Base-by-base conservation (phyloP, 2,113 vertebrate genomes). In the Rousettus leschenaultii region DNA sequence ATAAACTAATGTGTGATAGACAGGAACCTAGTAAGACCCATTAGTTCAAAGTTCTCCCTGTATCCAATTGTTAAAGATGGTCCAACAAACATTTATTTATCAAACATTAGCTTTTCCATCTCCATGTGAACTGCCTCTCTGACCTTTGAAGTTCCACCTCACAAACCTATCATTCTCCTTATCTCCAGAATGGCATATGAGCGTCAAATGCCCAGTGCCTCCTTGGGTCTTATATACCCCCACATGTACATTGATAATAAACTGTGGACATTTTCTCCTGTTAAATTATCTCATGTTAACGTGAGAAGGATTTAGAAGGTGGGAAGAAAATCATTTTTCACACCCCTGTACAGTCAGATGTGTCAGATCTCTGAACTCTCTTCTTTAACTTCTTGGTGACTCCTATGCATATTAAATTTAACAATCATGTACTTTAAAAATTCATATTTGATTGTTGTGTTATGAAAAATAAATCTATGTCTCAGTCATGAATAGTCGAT, bases 271-370 rank as follows among this genome's bases (percentile, higher is more conserved):
- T 51, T 77, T 53, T 18, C 30, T 77, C 18, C 51, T 51, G 45
- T 53, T 77, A 77, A 53, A n/a, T 10, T 77, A 19, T 51, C 74
- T 53, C 26, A 19, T 74, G 26, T 51, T 77, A 53, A 77, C 13
- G n/a, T n/a, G 51, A 33, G 74, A 53, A 53, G 74, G 22, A n/a
- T 7, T 77, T 77, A 77, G 10, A 53, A 77, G 48, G 18, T 77
- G 30, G 30, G 45, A 75, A 10, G 19, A 53, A 77, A n/a, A 51
- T n/a, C 9, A 77, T 53, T 77, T 51, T 63, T 63, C 59, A 30
- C 9, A 14, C 59, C 28, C 12, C 43, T 18, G 6, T 8, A 75
- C 7, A 53, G 3, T 33, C 1, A 35, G 4, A 0, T 40, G 6
- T 40, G 0, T 85, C 6, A 4, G 1, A 24, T 70, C 14, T 26